Evolutionary conservation across 2,113 vertebrate genomes (phyloP).

Genomic region (Capricornis sumatraensis): DNA sequence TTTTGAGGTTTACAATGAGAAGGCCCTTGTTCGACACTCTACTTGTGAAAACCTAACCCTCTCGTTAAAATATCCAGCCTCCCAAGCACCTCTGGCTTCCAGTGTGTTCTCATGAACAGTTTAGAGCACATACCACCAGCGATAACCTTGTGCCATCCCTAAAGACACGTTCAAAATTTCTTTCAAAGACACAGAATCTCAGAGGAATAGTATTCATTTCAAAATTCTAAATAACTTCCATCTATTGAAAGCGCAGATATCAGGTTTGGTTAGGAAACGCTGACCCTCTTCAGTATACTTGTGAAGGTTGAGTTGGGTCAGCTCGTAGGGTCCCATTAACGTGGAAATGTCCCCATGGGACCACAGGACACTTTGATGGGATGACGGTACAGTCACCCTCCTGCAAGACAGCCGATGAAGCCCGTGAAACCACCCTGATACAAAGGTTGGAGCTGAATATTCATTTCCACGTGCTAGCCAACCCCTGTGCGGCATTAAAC

Average conservation of each 20-base stretch:
- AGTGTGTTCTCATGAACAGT: fast-evolving
- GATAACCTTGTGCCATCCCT: not conserved
- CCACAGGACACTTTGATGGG: too few relatives aligned
- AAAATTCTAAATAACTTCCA: not conserved
- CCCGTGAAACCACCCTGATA: not conserved
- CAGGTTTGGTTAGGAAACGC: not conserved
- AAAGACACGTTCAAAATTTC: not conserved
- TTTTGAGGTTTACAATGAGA: too few relatives aligned
- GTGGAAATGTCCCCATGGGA: fast-evolving
- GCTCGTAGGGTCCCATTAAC: fast-evolving
- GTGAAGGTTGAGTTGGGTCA: not conserved
- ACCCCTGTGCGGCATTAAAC: not conserved
- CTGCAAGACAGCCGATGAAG: not conserved
- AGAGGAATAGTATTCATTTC: not conserved
- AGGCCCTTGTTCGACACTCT: not conserved
- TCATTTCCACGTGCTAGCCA: not conserved
- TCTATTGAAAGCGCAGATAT: not conserved
- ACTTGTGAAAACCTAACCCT: not conserved
- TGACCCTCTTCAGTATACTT: fast-evolving
- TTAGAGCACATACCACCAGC: fast-evolving
- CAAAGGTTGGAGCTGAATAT: not conserved
- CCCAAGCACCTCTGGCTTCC: not conserved
- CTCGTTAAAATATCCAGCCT: not conserved
- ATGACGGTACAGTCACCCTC: fast-evolving
- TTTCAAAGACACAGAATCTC: not conserved